Conservation (phyloP, 1,140 invertebrate genomes). For the Neodiprion lecontei region DNA sequence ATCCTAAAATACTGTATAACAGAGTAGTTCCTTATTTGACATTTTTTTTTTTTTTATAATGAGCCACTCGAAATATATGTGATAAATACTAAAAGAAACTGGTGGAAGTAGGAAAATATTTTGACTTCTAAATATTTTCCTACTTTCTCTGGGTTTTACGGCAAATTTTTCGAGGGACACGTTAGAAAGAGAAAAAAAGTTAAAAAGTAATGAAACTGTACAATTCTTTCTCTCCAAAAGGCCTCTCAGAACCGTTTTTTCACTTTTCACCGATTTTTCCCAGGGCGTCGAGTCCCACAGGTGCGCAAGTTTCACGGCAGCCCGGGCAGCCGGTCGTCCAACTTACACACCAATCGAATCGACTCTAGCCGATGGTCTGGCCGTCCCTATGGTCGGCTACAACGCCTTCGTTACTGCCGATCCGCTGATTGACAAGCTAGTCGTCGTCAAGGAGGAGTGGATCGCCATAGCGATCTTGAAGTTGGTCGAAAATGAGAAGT, state of each 20-base stretch:
- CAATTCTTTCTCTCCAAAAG: too few species aligned
- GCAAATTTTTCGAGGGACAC: too few species aligned
- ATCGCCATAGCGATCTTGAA: slow-evolving; percentile 89
- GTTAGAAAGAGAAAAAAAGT: too few species aligned
- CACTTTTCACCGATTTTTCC: slow-evolving; percentile 21
- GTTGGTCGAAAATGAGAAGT: slow-evolving; percentile 89
- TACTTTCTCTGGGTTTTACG: too few species aligned
- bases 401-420: slow-evolving; percentile 85
- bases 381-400: slow-evolving; percentile 87
- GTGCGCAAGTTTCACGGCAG: slow-evolving; percentile 83
- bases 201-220: too few species aligned
- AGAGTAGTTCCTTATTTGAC: too few species aligned
- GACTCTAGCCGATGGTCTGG: slow-evolving; percentile 90
- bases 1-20: neutral
- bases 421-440: slow-evolving; percentile 83
- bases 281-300: slow-evolving; percentile 92
- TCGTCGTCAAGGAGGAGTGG: slow-evolving; percentile 83
- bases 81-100: too few species aligned
- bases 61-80: too few species aligned
- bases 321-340: slow-evolving; percentile 76
- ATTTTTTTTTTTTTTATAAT: too few species aligned
- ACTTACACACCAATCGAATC: slow-evolving; percentile 72
- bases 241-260: neutral
- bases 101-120: too few species aligned
- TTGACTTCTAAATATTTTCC: too few species aligned